Evolutionary conservation across 2,888 invertebrate genomes (phyloP).

Genomic region (Pseudanteris insignis): DNA sequence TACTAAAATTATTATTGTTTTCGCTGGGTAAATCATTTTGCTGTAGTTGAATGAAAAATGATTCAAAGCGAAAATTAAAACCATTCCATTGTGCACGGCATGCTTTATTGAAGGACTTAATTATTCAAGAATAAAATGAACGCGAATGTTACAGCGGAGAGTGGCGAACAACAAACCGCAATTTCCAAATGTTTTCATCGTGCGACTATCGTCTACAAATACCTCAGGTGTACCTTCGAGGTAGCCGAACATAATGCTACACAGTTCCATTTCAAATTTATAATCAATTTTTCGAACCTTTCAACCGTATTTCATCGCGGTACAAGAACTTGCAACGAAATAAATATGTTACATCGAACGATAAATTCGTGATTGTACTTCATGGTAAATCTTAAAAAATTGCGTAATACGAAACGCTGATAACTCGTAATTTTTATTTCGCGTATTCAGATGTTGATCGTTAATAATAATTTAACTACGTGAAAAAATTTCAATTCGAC

Average conservation of each 20-base stretch:
- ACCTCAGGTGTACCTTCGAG: constrained; percentile 27
- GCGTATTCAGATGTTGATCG: too few species aligned
- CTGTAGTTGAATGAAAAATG: too few species aligned
- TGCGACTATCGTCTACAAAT: constrained; percentile 37
- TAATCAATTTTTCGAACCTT: constrained; percentile 42
- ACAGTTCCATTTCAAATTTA: constrained; percentile 42
- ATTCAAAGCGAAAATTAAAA: too few species aligned
- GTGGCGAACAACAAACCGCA: constrained; percentile 21
- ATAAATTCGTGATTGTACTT: constrained; percentile 24
- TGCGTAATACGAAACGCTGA: too few species aligned
- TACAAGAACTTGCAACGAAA: constrained; percentile 29
- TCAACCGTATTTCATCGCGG: constrained; percentile 30
- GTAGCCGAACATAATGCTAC: constrained; percentile 36
- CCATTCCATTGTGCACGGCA: constrained; percentile 7
- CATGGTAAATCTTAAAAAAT: too few species aligned
- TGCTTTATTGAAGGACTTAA: constrained; percentile 14
- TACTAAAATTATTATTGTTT: too few species aligned
- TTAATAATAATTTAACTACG: too few species aligned
- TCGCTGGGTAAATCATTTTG: too few species aligned
- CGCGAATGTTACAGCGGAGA: constrained; percentile 21
- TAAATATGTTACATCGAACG: constrained; percentile 31
- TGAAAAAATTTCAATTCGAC: too few species aligned
- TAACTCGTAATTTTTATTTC: too few species aligned
- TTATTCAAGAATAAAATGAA: constrained; percentile 31
- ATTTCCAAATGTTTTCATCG: constrained; percentile 42